phyloP scores from a whole-genome alignment of 1,140 invertebrate genomes.

The Trigoniulus corallinus region DNA sequence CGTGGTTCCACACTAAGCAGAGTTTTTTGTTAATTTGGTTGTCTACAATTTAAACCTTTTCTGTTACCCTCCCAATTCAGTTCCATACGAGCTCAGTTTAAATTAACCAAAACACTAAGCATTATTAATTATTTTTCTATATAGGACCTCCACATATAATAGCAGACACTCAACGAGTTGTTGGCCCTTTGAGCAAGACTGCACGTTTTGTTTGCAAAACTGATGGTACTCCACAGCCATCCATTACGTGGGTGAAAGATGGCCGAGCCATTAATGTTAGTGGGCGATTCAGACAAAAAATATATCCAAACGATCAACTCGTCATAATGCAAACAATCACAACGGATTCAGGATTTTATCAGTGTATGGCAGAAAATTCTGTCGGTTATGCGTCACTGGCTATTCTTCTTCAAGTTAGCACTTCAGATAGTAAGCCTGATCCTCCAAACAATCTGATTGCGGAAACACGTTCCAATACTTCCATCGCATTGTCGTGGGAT shows the following conservation, averaged over 20 bases:
- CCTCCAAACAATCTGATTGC: slow-evolving; percentile 39
- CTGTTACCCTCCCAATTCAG: too few species aligned
- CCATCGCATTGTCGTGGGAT: slow-evolving; percentile 38
- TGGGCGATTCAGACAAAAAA: slow-evolving; percentile 35
- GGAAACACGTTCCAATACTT: slow-evolving; percentile 32
- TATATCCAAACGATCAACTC: slow-evolving; percentile 29
- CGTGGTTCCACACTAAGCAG: too few species aligned
- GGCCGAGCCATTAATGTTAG: slow-evolving; percentile 16
- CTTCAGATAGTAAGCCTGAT: slow-evolving; percentile 32
- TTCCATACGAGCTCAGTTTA: too few species aligned
- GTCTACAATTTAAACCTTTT: too few species aligned
- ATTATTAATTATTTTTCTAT: too few species aligned
- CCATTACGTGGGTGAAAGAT: slow-evolving; percentile 45
- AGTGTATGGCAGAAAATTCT: slow-evolving; percentile 51
- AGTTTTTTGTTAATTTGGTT: too few species aligned
- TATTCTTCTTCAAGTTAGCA: slow-evolving; percentile 35
- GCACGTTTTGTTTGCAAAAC: slow-evolving; percentile 50
- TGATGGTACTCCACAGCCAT: slow-evolving; percentile 41
- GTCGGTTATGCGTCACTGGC: slow-evolving; percentile 43
- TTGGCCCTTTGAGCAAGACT: slow-evolving; percentile 47
- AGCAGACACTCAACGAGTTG: too few species aligned
- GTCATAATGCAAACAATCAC: slow-evolving; percentile 45
- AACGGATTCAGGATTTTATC: slow-evolving; percentile 52
- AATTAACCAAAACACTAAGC: too few species aligned
- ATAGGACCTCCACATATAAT: too few species aligned